These are phyloP conservation scores for Pocillopora verrucosa DNA, from an alignment of 64 coral and sea anemone species.

Conservation along the genomic window DNA sequence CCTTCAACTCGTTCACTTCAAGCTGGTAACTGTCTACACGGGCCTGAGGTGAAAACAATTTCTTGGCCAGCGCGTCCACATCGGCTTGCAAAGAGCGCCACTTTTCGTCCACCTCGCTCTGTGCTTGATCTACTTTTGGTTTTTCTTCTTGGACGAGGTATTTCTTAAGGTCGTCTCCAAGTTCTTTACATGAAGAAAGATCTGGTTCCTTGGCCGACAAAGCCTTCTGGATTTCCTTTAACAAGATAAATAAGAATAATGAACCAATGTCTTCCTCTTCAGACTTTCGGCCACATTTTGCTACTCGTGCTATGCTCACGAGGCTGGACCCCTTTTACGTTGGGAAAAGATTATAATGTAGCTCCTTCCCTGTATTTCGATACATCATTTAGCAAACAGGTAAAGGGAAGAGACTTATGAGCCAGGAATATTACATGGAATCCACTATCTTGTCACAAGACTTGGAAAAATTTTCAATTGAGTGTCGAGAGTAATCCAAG, in stretches of 20 bases:
- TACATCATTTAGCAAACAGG: too few species aligned
- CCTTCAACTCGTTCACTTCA: constrained; percentile 58
- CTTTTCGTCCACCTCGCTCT: constrained; percentile 64
- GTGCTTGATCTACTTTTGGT: constrained; percentile 53
- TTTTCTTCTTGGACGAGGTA: constrained; percentile 60
- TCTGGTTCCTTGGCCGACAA: constrained; percentile 76
- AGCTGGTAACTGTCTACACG: constrained; percentile 67
- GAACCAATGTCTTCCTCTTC: too few species aligned
- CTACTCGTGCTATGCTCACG: too few species aligned
- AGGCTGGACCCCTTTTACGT: too few species aligned
- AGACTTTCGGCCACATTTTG: too few species aligned
- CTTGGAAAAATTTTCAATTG: too few species aligned
- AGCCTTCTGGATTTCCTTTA: constrained; percentile 85
- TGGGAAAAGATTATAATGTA: too few species aligned
- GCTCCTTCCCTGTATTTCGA: too few species aligned
- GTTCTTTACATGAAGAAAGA: constrained; percentile 48
- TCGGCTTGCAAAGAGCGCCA: constrained; percentile 61
- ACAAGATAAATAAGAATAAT: not conserved
- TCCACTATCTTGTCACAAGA: too few species aligned
- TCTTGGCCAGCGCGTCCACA: constrained; percentile 63
- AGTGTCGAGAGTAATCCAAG: too few species aligned
- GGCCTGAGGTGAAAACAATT: constrained; percentile 76
- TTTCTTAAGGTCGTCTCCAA: constrained; percentile 66
- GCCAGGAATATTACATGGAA: too few species aligned
- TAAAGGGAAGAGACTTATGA: too few species aligned